Evolutionary conservation across 2,113 vertebrate genomes (phyloP), one percentile per base, ranked within the genome.

Genomic region (Ia io): DNA sequence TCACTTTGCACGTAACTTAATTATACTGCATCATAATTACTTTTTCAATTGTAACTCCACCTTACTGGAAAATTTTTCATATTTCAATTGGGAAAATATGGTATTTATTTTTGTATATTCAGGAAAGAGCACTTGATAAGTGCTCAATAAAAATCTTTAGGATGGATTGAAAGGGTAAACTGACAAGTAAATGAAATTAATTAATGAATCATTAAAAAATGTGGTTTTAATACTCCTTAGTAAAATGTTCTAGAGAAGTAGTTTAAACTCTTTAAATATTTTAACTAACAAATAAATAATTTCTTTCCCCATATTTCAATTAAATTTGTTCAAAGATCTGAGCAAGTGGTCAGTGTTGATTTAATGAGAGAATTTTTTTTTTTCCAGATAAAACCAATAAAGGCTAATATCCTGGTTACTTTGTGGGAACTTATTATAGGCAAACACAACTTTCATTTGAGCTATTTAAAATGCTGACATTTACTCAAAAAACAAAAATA

Each of bases 211-310:
- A 49, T 16, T 32, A 94, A 76, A 79, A 22, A 92, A 86, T 59
- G n/a, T 47, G 20, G 71, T 84, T 44, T 90, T 74, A 92, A 67
- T 87, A 12, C 0, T 70, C 18, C 17, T 42, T 1, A 2, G 37
- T 77, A 84, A 90, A 90, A 88, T 85, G 25, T 10, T 67, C 17
- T 92, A 84, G n/a, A 90, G 11, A 84, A 53, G 3, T 47, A 2
- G 9, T 65, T 47, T 92, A 87, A 90, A 86, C 9, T 78, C 44
- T 79, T 51, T 92, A 61, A 93, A 28, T 84, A 84, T 87, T 87
- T 79, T 91, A 96, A 95, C 17, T 85, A 85, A 88, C 9, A 77
- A 92, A 90, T 51, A 77, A 92, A 90, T 51, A 77, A 74, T 40
- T 84, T 82, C 13, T 42, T 82, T 77, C 17, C 40, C 32, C 6